phyloP scores from a whole-genome alignment of 2,888 invertebrate species.

The Prenolepis imparis region DNA sequence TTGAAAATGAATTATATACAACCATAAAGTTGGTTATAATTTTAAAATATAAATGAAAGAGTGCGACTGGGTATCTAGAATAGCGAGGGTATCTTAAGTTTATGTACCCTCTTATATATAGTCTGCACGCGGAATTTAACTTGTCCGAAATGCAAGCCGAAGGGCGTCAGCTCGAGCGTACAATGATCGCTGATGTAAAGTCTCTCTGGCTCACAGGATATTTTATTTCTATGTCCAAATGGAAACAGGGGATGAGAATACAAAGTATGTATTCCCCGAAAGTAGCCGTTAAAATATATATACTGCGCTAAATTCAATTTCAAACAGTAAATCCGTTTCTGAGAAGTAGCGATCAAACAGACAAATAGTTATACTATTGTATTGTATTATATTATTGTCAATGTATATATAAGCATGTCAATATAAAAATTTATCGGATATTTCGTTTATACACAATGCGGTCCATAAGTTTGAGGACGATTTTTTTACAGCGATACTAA shows the following conservation, averaged over 20 bases:
- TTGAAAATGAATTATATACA: slow-evolving; percentile 42
- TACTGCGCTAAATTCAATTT: slow-evolving; percentile 34
- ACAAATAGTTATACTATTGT: background rate
- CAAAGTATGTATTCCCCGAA: slow-evolving; percentile 22
- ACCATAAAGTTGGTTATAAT: slow-evolving; percentile 36
- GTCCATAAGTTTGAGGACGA: no score
- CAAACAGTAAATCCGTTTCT: background rate
- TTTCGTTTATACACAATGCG: background rate
- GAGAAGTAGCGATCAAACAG: background rate
- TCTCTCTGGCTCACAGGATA: slow-evolving; percentile 64
- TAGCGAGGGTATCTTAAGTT: slow-evolving; percentile 59
- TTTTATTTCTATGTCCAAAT: slow-evolving; percentile 65
- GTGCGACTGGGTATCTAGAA: slow-evolving; percentile 32
- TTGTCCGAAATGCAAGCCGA: slow-evolving; percentile 53
- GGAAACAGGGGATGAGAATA: slow-evolving; percentile 34
- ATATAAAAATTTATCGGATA: background rate
- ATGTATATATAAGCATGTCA: background rate
- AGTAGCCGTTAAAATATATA: slow-evolving; percentile 52
- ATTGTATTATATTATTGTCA: background rate
- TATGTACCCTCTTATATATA: slow-evolving; percentile 66
- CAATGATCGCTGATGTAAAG: slow-evolving; percentile 69
- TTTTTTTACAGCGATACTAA: no score
- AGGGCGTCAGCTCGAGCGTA: slow-evolving; percentile 61
- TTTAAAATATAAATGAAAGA: slow-evolving; percentile 44
- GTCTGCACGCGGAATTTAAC: slow-evolving; percentile 68